Percentiles rank a stretch among this genome's conserved stretches.
Conservation (phyloP, 2,797 vertebrate species). For the Carcharodon carcharias region DNA sequence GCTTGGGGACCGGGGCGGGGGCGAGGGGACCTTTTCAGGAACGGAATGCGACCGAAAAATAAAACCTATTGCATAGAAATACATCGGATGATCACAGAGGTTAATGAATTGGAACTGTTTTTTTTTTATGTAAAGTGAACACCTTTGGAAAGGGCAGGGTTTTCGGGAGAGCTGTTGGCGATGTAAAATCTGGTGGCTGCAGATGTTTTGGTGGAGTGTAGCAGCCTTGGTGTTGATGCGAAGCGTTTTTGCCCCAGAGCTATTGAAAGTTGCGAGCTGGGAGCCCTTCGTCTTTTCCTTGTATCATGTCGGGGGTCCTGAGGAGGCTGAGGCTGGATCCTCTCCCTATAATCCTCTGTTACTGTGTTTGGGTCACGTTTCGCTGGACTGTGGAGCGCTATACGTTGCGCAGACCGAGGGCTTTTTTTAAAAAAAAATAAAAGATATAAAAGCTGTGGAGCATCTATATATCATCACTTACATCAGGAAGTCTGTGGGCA, state of each 20-base stretch:
- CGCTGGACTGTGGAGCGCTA: background rate
- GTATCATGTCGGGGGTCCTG: background rate
- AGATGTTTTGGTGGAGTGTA: background rate
- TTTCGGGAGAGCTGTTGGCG: background rate
- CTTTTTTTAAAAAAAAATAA: background rate
- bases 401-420: background rate
- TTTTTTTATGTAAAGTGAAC: background rate
- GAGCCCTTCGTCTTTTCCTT: background rate
- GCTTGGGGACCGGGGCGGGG: too few relatives aligned
- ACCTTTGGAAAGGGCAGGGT: background rate
- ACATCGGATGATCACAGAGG: background rate
- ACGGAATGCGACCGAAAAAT: background rate
- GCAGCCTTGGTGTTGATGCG: background rate
- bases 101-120: background rate
- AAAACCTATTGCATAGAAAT: background rate
- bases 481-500: background rate
- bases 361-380: conserved; percentile 16
- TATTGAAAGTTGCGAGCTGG: background rate
- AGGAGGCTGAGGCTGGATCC: background rate
- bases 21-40: too few relatives aligned
- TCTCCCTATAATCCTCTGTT: background rate
- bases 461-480: background rate
- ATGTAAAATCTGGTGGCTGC: background rate
- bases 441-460: background rate
- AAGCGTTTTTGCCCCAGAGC: background rate